These are phyloP conservation scores for Patella ulyssiponensis DNA, from an alignment of 2,888 invertebrate genomes.

Conservation along the genomic window DNA sequence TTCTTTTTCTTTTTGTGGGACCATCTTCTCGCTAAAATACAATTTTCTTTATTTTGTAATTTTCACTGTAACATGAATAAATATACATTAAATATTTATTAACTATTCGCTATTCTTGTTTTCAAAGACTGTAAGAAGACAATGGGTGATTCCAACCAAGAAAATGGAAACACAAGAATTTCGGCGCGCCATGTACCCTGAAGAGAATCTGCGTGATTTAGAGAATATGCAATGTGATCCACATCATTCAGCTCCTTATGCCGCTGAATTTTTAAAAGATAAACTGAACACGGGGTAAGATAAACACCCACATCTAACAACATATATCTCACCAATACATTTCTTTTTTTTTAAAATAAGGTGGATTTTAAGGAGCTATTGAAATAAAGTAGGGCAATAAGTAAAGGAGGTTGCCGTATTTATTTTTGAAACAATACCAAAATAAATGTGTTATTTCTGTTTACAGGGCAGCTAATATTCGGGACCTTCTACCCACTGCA, in stretches of 20 bases:
- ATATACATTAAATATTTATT: no score
- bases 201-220: conserved; percentile 21
- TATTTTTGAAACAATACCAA: no score
- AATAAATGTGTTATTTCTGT: background rate
- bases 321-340: no score
- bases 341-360: no score
- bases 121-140: background rate
- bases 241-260: conserved; percentile 20
- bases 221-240: conserved; percentile 13
- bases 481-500: conserved; percentile 36
- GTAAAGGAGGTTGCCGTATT: no score
- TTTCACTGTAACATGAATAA: no score
- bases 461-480: conserved; percentile 28
- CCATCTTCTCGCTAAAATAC: no score
- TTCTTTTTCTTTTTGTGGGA: no score
- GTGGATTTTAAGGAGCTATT: no score
- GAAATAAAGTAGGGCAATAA: no score
- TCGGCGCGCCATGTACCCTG: conserved; percentile 14
- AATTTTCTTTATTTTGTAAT: background rate
- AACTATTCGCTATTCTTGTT: background rate
- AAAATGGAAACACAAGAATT: conserved; percentile 1
- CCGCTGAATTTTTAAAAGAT: conserved; percentile 4
- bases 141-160: conserved; percentile 7
- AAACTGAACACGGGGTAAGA: conserved; percentile 21
- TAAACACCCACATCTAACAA: no score